Evolutionary conservation across 2,797 vertebrate species (phyloP), one percentile per base, ranked within the genome.

Genomic region (Clamator glandarius): DNA sequence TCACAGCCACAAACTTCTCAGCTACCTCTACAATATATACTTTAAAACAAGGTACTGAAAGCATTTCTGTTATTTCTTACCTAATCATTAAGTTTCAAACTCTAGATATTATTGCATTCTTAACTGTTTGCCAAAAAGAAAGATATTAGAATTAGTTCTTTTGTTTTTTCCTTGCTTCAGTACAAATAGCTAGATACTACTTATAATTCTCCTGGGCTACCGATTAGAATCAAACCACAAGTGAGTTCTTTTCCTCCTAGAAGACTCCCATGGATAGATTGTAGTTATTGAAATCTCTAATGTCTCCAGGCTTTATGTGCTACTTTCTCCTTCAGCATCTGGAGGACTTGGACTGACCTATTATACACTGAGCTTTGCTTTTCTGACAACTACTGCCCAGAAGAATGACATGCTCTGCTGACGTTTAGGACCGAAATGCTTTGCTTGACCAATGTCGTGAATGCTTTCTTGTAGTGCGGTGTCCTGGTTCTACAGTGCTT

Each of bases 1-100:
- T 99, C 97, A 99, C 98, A 70, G 98, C 98, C 93, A 99, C 99
- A 85, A 99, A 99, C 96, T 97, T 99, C 97, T 99, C 99, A 57
- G 99, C 99, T 93, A 98, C 99, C 44, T 99, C 98, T 96, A 99
- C 98, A 89, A 98, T 99, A 96, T 99, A 99, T 96, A 99, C 98
- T 26, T 98, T 99, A 97, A 98, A 98, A 95, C 99, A 99, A 98
- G 99, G 99, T 99, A 98, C 68, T 70, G 24, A 74, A 77, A 79
- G 26, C 44, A 59, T 66, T 88, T 92, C 55, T 82, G 15, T 76
- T 89, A 15, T 20, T 84, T 84, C 57, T 80, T 54, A 58, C 31
- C 17, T 75, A 15, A 31, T 51, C 9, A 7, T 63, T 87, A n/a
- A 1, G 1, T 92, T 88, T 66, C 25, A 19, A 51, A 42, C 26